Evolutionary conservation across 2,113 vertebrate genomes (phyloP).

Genomic region (Geococcyx californianus): DNA sequence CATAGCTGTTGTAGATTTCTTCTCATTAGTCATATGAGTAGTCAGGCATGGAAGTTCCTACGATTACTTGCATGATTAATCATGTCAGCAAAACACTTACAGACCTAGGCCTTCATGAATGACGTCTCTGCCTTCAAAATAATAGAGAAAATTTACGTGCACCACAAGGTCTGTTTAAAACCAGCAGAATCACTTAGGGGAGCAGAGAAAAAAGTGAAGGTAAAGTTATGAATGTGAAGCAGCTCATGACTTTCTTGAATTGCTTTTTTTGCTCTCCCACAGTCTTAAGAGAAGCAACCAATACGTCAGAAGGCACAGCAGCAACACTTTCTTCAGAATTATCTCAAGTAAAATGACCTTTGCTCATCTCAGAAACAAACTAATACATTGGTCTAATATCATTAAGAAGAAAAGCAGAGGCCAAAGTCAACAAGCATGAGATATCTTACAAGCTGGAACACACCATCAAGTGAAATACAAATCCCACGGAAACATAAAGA

Average conservation of each 20-base stretch:
- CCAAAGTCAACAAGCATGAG: not conserved
- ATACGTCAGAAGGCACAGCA: not conserved
- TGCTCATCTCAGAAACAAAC: not conserved
- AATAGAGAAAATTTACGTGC: not conserved
- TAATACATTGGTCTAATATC: not conserved
- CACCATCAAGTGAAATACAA: not conserved
- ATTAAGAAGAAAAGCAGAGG: not conserved
- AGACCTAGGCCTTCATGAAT: not conserved
- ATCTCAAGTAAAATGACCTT: not conserved
- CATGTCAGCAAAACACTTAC: not conserved
- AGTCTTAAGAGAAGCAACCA: not conserved
- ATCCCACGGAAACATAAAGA: not conserved
- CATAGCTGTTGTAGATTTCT: not conserved
- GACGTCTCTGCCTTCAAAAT: not conserved
- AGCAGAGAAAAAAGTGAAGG: not conserved
- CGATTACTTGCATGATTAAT: not conserved
- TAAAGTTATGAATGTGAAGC: not conserved
- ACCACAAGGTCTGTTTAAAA: not conserved
- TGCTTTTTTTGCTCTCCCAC: not conserved
- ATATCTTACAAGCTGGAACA: not conserved
- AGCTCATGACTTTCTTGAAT: not conserved
- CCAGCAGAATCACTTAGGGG: not conserved
- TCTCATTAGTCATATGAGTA: not conserved
- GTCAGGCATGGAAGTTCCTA: not conserved
- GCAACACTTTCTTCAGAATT: not conserved